A percentile compares a stretch with the other conserved stretches of the same genome.
Evolutionary conservation across 1,140 invertebrate genomes (phyloP).

Genomic region (Sitobion miscanthi): DNA sequence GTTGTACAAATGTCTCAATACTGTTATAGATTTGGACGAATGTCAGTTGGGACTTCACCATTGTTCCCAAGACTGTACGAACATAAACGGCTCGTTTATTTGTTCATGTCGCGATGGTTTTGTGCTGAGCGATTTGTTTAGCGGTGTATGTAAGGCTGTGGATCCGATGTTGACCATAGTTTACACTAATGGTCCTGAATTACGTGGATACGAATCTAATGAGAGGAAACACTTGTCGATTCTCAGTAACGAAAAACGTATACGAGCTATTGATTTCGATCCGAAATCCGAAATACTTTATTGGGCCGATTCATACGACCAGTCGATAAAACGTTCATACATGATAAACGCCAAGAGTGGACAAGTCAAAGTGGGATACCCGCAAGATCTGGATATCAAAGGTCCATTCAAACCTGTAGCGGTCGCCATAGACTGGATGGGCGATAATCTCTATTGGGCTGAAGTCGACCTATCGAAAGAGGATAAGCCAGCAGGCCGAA

Average conservation of each 20-base stretch:
- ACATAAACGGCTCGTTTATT: constrained; percentile 89
- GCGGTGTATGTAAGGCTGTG: constrained; percentile 79
- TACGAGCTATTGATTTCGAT: constrained; percentile 88
- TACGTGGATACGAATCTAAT: constrained; percentile 75
- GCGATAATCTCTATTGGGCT: constrained; percentile 93
- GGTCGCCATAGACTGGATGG: constrained; percentile 90
- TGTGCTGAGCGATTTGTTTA: constrained; percentile 73
- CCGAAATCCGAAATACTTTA: constrained; percentile 82
- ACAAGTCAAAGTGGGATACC: constrained; percentile 79
- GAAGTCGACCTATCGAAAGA: constrained; percentile 78
- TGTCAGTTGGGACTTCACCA: constrained; percentile 82
- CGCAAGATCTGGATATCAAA: constrained; percentile 86
- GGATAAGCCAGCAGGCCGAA: constrained; percentile 73
- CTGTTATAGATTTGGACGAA: constrained; percentile 82
- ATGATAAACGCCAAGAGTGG: constrained; percentile 81
- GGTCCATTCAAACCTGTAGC: constrained; percentile 80
- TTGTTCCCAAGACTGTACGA: constrained; percentile 91
- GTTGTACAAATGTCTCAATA: background rate
- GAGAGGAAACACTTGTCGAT: constrained; percentile 76
- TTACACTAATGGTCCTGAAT: constrained; percentile 81
- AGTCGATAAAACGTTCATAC: constrained; percentile 88
- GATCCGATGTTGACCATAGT: constrained; percentile 68
- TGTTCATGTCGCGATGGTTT: constrained; percentile 89
- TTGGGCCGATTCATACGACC: constrained; percentile 90
- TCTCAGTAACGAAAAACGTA: constrained; percentile 80